Evolutionary conservation across 2,888 invertebrate genomes (phyloP).

Genomic region (Campopleginae sp.): DNA sequence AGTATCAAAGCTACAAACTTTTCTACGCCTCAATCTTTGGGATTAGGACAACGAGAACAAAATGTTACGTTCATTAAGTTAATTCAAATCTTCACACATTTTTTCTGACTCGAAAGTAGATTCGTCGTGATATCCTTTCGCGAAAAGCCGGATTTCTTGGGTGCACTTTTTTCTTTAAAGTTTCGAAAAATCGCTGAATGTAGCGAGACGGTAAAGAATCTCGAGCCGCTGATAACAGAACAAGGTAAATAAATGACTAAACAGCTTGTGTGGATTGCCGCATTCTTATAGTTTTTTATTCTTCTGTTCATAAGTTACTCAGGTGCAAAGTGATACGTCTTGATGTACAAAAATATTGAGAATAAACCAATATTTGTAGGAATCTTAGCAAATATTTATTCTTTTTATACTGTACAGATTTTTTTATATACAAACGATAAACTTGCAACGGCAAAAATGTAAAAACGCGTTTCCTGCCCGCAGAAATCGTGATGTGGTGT

Average conservation of each 20-base stretch:
- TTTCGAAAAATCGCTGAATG: not conserved
- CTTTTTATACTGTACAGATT: slow-evolving; percentile 40
- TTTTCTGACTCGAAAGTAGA: not conserved
- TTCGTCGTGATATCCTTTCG: no score
- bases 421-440: slow-evolving; percentile 8
- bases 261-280: not conserved
- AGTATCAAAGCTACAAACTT: not conserved
- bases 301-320: slow-evolving; percentile 43
- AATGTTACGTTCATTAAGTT: not conserved
- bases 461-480: slow-evolving; percentile 47
- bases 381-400: not conserved
- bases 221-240: not conserved
- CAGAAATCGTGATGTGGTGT: slow-evolving; percentile 39
- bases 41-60: not conserved
- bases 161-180: no score
- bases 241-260: not conserved
- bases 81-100: not conserved
- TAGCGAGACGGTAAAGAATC: not conserved
- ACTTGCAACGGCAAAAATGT: not conserved
- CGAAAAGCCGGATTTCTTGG: no score
- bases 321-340: slow-evolving; percentile 45
- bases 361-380: slow-evolving; percentile 51
- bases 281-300: slow-evolving; percentile 9
- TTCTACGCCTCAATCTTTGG: not conserved
- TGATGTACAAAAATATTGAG: slow-evolving; percentile 60